Conservation (phyloP, 2,113 vertebrate species). For the Python bivittatus region DNA sequence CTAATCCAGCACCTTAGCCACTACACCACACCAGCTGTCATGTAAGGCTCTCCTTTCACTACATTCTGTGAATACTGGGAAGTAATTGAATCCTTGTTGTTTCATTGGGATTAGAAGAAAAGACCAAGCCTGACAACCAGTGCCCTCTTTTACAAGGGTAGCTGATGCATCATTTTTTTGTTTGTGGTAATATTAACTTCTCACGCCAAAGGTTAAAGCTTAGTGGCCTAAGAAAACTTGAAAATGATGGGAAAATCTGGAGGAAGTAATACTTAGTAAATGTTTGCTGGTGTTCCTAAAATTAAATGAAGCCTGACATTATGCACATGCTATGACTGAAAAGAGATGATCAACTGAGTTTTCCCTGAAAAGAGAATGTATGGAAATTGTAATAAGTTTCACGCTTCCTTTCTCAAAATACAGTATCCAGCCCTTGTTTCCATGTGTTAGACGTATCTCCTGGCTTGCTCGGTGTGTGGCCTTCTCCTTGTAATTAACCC, state of each 20-base stretch:
- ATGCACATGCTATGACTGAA: not conserved
- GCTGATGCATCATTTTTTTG: not conserved
- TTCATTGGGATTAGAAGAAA: not conserved
- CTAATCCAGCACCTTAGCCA: no score
- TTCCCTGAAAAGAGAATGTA: constrained; percentile 28
- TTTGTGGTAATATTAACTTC: no score
- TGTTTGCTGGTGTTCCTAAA: not conserved
- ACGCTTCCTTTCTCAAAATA: constrained; percentile 65
- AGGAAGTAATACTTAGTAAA: not conserved
- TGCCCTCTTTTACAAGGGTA: not conserved
- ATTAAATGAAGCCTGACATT: no score
- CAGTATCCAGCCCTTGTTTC: constrained; percentile 64
- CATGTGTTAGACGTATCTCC: constrained; percentile 44
- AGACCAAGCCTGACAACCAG: not conserved
- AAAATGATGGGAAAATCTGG: not conserved
- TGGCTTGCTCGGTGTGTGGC: constrained; percentile 70
- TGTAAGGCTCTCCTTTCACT: not conserved
- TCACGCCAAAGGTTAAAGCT: not conserved
- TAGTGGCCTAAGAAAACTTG: not conserved
- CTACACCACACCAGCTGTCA: no score
- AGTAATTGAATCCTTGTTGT: not conserved
- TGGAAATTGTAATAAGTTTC: constrained; percentile 63
- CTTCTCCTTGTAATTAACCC: constrained; percentile 70
- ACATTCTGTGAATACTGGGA: not conserved
- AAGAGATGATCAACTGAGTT: constrained; percentile 21